Evolutionary conservation across 2,113 vertebrate species (phyloP), one percentile per base, ranked within the genome.

Genomic region (Sinocyclocheilus anophthalmus): DNA sequence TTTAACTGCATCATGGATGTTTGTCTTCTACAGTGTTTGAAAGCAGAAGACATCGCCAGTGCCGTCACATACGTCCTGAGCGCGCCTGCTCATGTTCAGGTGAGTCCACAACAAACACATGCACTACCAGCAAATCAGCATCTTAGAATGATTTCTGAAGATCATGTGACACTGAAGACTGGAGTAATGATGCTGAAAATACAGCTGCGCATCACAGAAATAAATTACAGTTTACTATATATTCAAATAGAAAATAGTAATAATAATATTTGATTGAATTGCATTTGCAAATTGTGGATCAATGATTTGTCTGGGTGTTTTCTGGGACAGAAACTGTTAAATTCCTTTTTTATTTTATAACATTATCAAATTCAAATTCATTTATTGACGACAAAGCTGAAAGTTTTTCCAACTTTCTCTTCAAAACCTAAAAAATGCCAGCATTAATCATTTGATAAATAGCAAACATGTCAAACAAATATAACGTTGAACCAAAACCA

Each of bases 11-110:
- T 30, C n/a, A 33, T 11, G 9, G 42, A 2, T 45, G 42, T 85
- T 67, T 83, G 18, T 79, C 37, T 42, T 81, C 61, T 81, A 12
- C 92, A 99, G 98, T 99, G 98, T 95, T 95, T 99, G 90, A 97
- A 97, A 94, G 96, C 96, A 18, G 97, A 99, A 91, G 98, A 99
- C 82, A 94, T 99, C 92, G 97, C 97, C 83, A 96, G 93, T 0
- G 95, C 97, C 26, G 95, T 98, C 91, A 93, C 96, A 76, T 99
- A 96, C 0, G 97, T 98, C 77, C 97, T 99, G 91, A 95, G 98
- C 67, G 94, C 95, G 6, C 97, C 97, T 57, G 95, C 96, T 86
- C 97, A 98, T 0, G 97, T 99, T 50, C 97, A 99, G 96, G 98
- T 98, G 91, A 92, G 95, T 90, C 48, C 78, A 39, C 6, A 1